Evolutionary conservation across 1,140 invertebrate genomes (phyloP), one percentile per base, ranked within the genome.

Genomic region (Rhynchophorus ferrugineus): DNA sequence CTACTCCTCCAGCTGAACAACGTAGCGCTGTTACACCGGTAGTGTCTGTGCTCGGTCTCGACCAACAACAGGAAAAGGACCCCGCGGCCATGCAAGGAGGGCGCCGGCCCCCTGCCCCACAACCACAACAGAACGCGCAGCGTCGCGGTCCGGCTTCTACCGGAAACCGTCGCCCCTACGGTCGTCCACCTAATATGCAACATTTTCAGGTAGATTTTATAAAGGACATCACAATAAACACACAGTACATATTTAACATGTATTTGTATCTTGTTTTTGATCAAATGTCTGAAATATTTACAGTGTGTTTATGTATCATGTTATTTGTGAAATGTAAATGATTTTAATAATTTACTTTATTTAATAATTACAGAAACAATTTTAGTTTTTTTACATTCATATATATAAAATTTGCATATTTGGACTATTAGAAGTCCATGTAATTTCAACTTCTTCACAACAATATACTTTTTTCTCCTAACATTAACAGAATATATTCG

Each of bases 1-100:
- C 50, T 8, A 35, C 54, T 3, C 44, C 48, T 19, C 38, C 14
- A 48, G 43, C n/a, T 44, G 14, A 39, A 22, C 55, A 43, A 8
- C 56, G 42, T 36, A 46, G 39, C 53, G 54, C 44, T 9, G 58
- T 57, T 34, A 69, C 68, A 18, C 68, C 68, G 0, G 67, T 69
- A 16, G 66, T 69, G 0, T 69, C 68, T 6, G 24, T 69, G 13
- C 56, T 69, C 16, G 60, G 58, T 34, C 52, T 69, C 45, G 67
- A 68, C 33, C 58, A 66, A 19, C 64, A 63, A 22, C 64, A 66
- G 42, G 68, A 69, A 49, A 67, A 65, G 39, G 68, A 69, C 47
- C 57, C 57, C 43, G 56, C 58, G 22, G 63, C 68, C 44, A 63
- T 69, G 67, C 66, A 68, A 38, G 60, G 68, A 13, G 68, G 68